A percentile compares a stretch with the other conserved stretches of the same genome.
phyloP scores from a whole-genome alignment of 92 coral and sea anemone genomes.

The Palythoa caribaeorum region DNA sequence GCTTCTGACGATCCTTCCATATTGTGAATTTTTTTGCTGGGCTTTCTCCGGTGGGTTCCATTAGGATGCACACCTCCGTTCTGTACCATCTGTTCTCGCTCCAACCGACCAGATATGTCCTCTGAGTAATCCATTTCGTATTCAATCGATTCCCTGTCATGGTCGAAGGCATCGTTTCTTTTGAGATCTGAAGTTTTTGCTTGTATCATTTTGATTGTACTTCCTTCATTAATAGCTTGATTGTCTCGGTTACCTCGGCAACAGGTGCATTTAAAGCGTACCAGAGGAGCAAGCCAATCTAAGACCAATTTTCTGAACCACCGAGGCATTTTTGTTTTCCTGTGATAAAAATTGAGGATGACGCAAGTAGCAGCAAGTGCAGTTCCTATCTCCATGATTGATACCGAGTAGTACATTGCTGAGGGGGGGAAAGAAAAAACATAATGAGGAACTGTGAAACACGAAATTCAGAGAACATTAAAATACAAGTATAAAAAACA shows the following conservation, averaged over 20 bases:
- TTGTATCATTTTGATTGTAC: slow-evolving; percentile 70
- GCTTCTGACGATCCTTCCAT: slow-evolving; percentile 63
- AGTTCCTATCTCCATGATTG: slow-evolving; percentile 95
- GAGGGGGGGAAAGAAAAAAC: background rate
- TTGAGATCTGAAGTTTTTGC: slow-evolving; percentile 66
- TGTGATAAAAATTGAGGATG: slow-evolving; percentile 86
- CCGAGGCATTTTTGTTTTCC: slow-evolving; percentile 85
- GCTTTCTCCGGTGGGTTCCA: slow-evolving; percentile 66
- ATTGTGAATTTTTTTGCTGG: slow-evolving; percentile 72
- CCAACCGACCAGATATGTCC: slow-evolving; percentile 65
- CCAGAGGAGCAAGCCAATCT: slow-evolving; percentile 87
- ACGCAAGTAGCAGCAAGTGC: slow-evolving; percentile 91
- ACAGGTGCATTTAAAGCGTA: slow-evolving; percentile 74
- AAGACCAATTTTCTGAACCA: slow-evolving; percentile 86
- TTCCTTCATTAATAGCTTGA: slow-evolving; percentile 64
- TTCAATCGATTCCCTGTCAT: slow-evolving; percentile 86
- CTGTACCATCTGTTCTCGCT: slow-evolving; percentile 75
- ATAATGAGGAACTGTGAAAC: background rate
- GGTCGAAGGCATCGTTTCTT: slow-evolving; percentile 75
- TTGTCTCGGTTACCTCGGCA: slow-evolving; percentile 37
- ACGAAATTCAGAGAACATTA: background rate
- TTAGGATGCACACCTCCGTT: slow-evolving; percentile 80
- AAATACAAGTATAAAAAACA: background rate
- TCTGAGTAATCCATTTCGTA: slow-evolving; percentile 86
- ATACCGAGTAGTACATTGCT: slow-evolving; percentile 96